Base-by-base conservation (phyloP, 2,888 invertebrate species). In the Yponomeuta evonymella region DNA sequence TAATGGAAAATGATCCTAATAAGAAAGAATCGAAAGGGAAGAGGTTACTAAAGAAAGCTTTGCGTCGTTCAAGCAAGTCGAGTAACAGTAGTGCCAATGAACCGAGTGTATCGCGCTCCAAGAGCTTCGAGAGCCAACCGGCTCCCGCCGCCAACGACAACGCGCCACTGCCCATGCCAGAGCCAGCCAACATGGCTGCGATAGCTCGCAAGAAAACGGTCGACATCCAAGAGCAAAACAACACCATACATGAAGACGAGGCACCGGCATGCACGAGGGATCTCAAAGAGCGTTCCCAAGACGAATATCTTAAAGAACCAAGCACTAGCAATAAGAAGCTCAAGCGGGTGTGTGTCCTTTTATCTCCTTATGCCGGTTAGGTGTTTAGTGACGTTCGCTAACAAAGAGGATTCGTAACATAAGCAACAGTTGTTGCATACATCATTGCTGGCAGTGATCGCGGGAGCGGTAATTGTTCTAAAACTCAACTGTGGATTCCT, bases 1-100 rank as follows among this genome's bases (percentile, higher is more conserved):
- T 88, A 83, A 91, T 91, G 91, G 91, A 91, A 86, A 88, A 90
- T 90, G 90, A 91, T 83, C 88, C 90, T 76, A 89, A 83, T 76
- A 90, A 91, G 81, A 91, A 90, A 77, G 90, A 90, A 76, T 90
- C 89, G 62, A 90, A 89, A 79, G 90, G 90, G 75, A 92, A 90
- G 82, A 85, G 90, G 79, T 81, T 90, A 77, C 81, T 89, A 68
- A 91, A 90, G 78, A 91, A 89, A 81, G 88, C 86, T 72, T 78
- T 87, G 75, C 83, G 91, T 68, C 86, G 90, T 51, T 87, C 79
- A 74, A 90, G 90, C 76, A 90, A 90, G 77, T 83, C 87, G 36
- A 81, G 77, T 71, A 89, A 82, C 76, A 72, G 58, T 30, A 83
- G 77, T 75, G 85, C 85, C 71, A 82, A 77, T 72, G 70, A 83